phyloP scores from a whole-genome alignment of 2,113 vertebrate genomes.

The Phocoena sinus region DNA sequence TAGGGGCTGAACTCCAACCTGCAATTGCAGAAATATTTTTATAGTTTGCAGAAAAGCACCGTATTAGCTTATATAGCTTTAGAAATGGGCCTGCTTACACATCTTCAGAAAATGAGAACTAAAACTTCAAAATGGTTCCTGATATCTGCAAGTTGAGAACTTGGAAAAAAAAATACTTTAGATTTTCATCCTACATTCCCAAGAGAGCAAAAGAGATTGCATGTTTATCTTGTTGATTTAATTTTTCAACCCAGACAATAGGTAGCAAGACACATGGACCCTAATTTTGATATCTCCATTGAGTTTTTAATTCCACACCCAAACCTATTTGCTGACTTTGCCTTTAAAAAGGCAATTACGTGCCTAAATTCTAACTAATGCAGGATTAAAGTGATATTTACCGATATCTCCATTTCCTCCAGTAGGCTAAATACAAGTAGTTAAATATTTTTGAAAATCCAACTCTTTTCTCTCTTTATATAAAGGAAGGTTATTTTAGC shows the following conservation, averaged over 20 bases:
- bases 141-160: conserved; percentile 1
- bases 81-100: background rate
- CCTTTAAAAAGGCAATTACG: background rate
- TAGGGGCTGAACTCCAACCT: background rate
- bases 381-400: background rate
- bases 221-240: background rate
- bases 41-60: background rate
- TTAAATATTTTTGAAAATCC: background rate
- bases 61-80: background rate
- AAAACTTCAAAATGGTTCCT: background rate
- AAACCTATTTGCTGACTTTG: background rate
- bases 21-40: background rate
- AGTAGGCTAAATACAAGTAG: background rate
- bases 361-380: background rate
- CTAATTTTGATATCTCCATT: background rate
- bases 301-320: background rate
- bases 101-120: background rate
- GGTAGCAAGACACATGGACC: background rate
- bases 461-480: background rate
- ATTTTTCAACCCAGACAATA: background rate
- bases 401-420: background rate
- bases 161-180: background rate
- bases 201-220: background rate
- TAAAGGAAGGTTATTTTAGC: background rate
- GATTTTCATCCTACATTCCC: conserved; percentile 3